Evolutionary conservation across 2,113 vertebrate genomes (phyloP).

Genomic region (Cryptotis parvus): DNA sequence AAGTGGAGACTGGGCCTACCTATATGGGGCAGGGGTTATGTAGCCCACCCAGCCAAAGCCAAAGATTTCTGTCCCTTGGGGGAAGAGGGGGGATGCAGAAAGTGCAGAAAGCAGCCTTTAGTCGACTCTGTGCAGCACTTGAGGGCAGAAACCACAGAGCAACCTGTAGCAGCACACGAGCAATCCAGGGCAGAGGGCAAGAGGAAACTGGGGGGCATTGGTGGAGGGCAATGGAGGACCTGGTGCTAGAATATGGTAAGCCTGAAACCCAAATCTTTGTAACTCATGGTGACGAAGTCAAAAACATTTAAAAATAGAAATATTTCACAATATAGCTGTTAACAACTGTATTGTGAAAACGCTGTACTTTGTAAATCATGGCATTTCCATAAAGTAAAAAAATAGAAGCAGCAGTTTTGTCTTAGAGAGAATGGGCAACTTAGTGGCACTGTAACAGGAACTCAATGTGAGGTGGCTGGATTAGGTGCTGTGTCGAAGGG

Average conservation of each 20-base stretch:
- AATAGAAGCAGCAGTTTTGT: too few species aligned
- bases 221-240: too few species aligned
- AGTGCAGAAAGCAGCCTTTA: slow-evolving; percentile 9
- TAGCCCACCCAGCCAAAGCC: neutral
- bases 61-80: neutral
- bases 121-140: neutral
- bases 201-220: neutral
- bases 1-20: slow-evolving; percentile 25
- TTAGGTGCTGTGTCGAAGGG: slow-evolving; percentile 7
- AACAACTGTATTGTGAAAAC: too few species aligned
- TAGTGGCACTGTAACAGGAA: neutral
- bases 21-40: neutral
- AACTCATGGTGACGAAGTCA: too few species aligned
- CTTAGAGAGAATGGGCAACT: slow-evolving; percentile 42
- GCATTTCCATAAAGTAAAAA: too few species aligned
- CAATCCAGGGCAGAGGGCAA: neutral
- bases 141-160: slow-evolving; percentile 6
- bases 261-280: too few species aligned
- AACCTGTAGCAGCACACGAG: neutral
- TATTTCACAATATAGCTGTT: too few species aligned
- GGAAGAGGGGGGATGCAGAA: neutral
- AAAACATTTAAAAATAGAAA: too few species aligned
- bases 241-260: too few species aligned
- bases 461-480: slow-evolving; percentile 19
- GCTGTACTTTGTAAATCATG: too few species aligned